Conservation (phyloP, 2,888 invertebrate genomes). For the Girardia tigrina region DNA sequence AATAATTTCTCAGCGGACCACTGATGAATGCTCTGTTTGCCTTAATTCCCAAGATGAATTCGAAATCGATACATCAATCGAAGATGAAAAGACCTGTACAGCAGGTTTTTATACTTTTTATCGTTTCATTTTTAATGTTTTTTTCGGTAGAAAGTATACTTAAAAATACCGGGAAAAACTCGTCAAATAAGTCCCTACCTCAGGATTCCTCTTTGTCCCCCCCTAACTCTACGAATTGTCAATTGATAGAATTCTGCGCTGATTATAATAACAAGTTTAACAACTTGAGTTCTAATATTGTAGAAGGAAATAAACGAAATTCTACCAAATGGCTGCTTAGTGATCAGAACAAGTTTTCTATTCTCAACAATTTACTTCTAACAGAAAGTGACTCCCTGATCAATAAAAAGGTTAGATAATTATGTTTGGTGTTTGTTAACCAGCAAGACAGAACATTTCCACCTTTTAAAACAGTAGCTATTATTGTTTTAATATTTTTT, state of each 20-base stretch:
- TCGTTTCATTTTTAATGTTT: too few species aligned
- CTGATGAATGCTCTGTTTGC: not conserved
- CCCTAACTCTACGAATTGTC: not conserved
- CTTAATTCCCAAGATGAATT: conserved; percentile 8
- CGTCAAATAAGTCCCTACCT: not conserved
- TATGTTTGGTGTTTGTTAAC: too few species aligned
- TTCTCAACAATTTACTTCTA: not conserved
- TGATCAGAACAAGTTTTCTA: not conserved
- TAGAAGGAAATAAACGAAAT: not conserved
- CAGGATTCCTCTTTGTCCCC: not conserved
- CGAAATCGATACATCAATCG: conserved; percentile 6
- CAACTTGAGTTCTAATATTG: not conserved
- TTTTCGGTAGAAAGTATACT: too few species aligned
- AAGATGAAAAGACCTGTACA: not conserved
- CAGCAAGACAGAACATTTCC: too few species aligned
- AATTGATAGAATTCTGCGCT: not conserved
- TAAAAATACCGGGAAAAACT: too few species aligned
- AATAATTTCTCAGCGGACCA: not conserved
- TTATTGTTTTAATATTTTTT: too few species aligned
- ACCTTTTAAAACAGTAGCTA: too few species aligned
- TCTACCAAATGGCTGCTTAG: not conserved
- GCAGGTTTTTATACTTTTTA: too few species aligned
- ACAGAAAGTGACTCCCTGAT: not conserved
- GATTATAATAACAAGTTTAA: not conserved
- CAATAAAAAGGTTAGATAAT: not conserved